Conservation (phyloP, 2,888 invertebrate species). For the Drosophila kuntzei region DNA sequence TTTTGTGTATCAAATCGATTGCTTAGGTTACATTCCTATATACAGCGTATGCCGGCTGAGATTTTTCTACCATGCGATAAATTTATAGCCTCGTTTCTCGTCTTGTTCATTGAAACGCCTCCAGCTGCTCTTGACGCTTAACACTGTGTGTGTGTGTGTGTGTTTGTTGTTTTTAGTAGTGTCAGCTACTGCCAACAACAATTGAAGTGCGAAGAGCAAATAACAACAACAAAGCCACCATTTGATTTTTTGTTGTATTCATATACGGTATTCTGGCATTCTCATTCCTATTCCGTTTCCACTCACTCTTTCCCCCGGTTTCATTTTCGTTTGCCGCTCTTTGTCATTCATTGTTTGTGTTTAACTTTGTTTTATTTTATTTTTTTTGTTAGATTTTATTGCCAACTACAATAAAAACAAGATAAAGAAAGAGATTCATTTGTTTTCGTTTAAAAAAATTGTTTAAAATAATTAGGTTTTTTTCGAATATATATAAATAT, state of each 20-base stretch:
- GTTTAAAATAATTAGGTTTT: not conserved
- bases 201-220: slow-evolving; percentile 60
- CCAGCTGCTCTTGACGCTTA: slow-evolving; percentile 34
- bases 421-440: slow-evolving; percentile 3
- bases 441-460: slow-evolving; percentile 7
- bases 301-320: slow-evolving; percentile 10
- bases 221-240: slow-evolving; percentile 42
- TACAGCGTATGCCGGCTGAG: slow-evolving; percentile 33
- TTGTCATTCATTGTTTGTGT: slow-evolving; percentile 33
- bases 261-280: slow-evolving; percentile 39
- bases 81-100: slow-evolving; percentile 24
- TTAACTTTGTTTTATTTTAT: slow-evolving; percentile 21
- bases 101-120: slow-evolving; percentile 18
- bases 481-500: not conserved
- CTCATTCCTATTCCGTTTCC: slow-evolving; percentile 15
- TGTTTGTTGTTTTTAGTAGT: slow-evolving; percentile 35
- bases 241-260: slow-evolving; percentile 49
- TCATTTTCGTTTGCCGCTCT: slow-evolving; percentile 26
- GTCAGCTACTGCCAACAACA: slow-evolving; percentile 20
- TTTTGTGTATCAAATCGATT: slow-evolving; percentile 29
- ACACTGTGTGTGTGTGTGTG: slow-evolving; percentile 10
- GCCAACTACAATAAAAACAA: slow-evolving; percentile 1
- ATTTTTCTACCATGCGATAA: slow-evolving; percentile 43
- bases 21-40: slow-evolving; percentile 12
- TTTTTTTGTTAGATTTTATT: slow-evolving; percentile 35